phyloP scores from a whole-genome alignment of 1,140 invertebrate species.

The Arion vulgaris region DNA sequence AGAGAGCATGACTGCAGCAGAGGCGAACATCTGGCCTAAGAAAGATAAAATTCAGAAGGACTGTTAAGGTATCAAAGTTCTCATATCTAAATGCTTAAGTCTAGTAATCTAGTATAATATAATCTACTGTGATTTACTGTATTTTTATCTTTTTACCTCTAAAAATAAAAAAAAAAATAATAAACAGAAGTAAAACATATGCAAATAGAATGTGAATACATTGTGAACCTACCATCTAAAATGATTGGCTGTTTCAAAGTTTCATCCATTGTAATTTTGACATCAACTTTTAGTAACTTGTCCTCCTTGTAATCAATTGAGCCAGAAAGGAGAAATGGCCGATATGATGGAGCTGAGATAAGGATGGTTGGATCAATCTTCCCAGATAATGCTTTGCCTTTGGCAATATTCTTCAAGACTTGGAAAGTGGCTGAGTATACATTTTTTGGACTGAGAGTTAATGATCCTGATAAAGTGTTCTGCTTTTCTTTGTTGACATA shows the following conservation, averaged over 20 bases:
- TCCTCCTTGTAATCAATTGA: background rate
- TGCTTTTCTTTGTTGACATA: constrained; percentile 27
- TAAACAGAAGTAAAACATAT: no score
- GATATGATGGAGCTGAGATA: background rate
- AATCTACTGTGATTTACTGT: no score
- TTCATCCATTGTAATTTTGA: constrained; percentile 30
- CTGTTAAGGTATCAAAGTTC: no score
- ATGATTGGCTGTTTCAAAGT: constrained; percentile 23
- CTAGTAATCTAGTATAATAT: no score
- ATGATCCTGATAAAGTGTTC: constrained; percentile 12
- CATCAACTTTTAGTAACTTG: background rate
- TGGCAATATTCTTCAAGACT: background rate
- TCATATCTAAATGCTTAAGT: no score
- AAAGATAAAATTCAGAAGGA: no score
- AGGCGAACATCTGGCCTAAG: no score
- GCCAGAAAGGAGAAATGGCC: constrained; percentile 20
- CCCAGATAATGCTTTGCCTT: background rate
- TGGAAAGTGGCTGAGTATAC: constrained; percentile 20
- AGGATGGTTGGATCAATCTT: constrained; percentile 20
- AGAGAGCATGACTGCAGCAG: no score
- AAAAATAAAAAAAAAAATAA: no score
- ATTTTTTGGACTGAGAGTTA: background rate
- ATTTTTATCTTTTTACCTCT: no score
- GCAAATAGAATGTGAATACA: no score
- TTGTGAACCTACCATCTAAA: constrained; percentile 9